Conservation (phyloP, 2,888 invertebrate species). For the Pyrochroa serraticornis region DNA sequence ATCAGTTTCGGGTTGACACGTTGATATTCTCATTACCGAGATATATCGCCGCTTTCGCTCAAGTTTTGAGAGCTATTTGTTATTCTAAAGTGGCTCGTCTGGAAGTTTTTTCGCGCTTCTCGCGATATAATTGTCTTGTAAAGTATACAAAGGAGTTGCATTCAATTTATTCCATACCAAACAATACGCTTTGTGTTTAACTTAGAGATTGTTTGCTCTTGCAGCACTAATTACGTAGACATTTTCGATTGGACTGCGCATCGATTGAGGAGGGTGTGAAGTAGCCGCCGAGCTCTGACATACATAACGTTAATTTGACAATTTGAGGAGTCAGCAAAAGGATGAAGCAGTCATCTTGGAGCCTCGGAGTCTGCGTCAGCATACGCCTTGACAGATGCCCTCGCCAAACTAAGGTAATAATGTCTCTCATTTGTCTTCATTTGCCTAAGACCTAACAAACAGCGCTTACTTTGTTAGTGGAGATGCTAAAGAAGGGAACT, state of each 20-base stretch:
- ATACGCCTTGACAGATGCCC: constrained; percentile 49
- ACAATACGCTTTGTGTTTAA: no score
- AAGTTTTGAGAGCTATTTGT: constrained; percentile 23
- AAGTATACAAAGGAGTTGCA: no score
- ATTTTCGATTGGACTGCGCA: no score
- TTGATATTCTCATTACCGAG: constrained; percentile 28
- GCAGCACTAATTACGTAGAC: no score
- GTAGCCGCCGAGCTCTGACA: constrained; percentile 24
- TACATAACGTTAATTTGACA: constrained; percentile 47
- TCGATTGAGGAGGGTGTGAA: no score
- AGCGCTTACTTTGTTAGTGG: constrained; percentile 41
- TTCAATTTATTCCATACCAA: no score
- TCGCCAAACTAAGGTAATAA: constrained; percentile 57
- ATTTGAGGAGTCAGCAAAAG: constrained; percentile 45
- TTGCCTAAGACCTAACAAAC: constrained; percentile 53
- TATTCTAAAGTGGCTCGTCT: constrained; percentile 4
- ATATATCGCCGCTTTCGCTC: constrained; percentile 23
- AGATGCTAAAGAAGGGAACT: constrained; percentile 42
- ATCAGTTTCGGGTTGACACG: constrained; percentile 27
- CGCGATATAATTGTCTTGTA: constrained; percentile 18
- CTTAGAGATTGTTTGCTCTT: no score
- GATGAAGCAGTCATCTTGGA: constrained; percentile 45
- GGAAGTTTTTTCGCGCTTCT: constrained; percentile 9
- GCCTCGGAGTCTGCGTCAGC: constrained; percentile 43
- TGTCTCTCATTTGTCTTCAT: constrained; percentile 58